These are phyloP conservation scores for Halichoerus grypus DNA, from an alignment of 2,113 vertebrate genomes.

Conservation along the genomic window DNA sequence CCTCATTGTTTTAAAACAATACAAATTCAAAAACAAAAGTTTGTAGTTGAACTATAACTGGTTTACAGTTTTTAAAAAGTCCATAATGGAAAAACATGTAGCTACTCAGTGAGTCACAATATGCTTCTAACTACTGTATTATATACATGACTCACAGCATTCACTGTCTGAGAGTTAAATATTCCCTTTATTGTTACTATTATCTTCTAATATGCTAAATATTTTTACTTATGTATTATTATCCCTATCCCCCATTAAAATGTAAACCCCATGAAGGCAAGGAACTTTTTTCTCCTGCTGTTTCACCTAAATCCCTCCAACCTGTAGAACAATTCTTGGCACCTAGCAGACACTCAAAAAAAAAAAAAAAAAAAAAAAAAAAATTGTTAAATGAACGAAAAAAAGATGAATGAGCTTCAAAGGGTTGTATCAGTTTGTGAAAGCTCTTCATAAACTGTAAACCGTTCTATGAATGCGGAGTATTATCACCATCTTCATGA, in stretches of 20 bases:
- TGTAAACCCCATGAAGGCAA: conserved; percentile 12
- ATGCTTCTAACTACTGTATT: conserved; percentile 32
- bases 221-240: background rate
- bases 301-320: conserved; percentile 20
- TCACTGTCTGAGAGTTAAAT: background rate
- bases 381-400: background rate
- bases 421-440: background rate
- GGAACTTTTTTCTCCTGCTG: background rate
- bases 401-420: background rate
- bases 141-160: background rate
- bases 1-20: conserved; percentile 25
- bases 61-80: conserved; percentile 11
- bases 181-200: background rate
- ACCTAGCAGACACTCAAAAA: background rate
- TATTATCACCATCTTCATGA: background rate
- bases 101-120: background rate
- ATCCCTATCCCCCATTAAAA: conserved; percentile 24
- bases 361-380: background rate
- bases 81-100: background rate
- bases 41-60: background rate
- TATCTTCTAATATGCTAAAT: conserved; percentile 26
- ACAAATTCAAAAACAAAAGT: conserved; percentile 26
- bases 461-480: background rate
- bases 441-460: conserved; percentile 34
- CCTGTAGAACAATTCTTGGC: background rate